phyloP scores from a whole-genome alignment of 2,888 invertebrate genomes.

The Phyto melanocephala region DNA sequence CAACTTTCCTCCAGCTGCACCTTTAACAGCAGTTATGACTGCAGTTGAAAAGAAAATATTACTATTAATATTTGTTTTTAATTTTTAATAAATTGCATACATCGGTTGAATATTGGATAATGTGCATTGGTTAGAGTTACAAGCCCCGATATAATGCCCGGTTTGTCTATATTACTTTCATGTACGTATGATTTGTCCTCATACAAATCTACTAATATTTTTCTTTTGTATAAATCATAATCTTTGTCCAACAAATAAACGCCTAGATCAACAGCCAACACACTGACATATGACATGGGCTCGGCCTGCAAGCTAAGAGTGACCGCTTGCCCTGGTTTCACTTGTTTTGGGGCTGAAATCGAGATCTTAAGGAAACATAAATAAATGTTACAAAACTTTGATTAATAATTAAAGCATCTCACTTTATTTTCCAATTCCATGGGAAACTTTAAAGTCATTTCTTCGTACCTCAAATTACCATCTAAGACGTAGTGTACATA shows the following conservation, averaged over 20 bases:
- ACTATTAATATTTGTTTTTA: background rate
- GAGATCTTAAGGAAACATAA: slow-evolving; percentile 80
- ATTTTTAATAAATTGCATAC: slow-evolving; percentile 67
- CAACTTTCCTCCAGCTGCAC: background rate
- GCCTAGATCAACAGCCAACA: slow-evolving; percentile 74
- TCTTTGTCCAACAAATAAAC: slow-evolving; percentile 9
- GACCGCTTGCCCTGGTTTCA: slow-evolving; percentile 87
- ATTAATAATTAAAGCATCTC: background rate
- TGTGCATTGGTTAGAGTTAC: slow-evolving; percentile 75
- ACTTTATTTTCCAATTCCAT: slow-evolving; percentile 39
- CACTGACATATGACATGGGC: slow-evolving; percentile 89
- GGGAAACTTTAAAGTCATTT: slow-evolving; percentile 13
- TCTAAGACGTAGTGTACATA: slow-evolving; percentile 23
- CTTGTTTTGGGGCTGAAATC: slow-evolving; percentile 82
- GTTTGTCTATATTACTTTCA: background rate
- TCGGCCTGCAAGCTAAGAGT: slow-evolving; percentile 87
- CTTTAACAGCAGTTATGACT: background rate
- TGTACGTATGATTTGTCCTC: slow-evolving; percentile 4
- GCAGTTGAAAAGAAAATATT: background rate
- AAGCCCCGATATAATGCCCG: slow-evolving; percentile 68
- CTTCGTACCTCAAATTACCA: slow-evolving; percentile 10
- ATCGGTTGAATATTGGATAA: slow-evolving; percentile 67
- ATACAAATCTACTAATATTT: slow-evolving; percentile 3
- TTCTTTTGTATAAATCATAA: slow-evolving; percentile 65
- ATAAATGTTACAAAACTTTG: no score